A percentile compares a stretch with the other conserved stretches of the same genome.
Conservation (phyloP, 2,113 vertebrate species). For the Gnathonemus longibarbis region DNA sequence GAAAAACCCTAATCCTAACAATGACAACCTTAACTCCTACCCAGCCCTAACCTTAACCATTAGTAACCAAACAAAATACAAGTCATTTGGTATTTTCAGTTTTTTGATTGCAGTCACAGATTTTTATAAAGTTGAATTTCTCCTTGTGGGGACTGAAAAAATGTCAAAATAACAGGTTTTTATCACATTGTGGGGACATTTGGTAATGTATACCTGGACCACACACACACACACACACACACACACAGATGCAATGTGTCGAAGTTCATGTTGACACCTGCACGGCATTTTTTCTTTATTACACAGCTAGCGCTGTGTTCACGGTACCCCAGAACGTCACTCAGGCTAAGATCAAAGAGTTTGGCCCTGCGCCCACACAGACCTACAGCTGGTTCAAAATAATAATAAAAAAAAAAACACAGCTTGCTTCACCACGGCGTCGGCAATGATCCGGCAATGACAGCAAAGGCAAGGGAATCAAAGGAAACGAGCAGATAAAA, state of each 20-base stretch:
- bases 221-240: background rate
- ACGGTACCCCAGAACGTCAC: background rate
- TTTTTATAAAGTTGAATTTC: too few relatives aligned
- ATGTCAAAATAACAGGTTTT: too few relatives aligned
- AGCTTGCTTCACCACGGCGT: background rate
- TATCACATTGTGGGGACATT: too few relatives aligned
- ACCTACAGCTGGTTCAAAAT: conserved; percentile 1
- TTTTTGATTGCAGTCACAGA: too few relatives aligned
- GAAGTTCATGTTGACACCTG: background rate
- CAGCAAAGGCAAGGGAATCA: background rate
- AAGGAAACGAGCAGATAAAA: background rate
- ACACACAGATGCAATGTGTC: background rate
- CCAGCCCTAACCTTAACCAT: too few relatives aligned
- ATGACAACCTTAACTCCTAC: too few relatives aligned
- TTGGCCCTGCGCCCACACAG: background rate
- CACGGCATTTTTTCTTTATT: conserved; percentile 7
- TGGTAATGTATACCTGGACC: background rate
- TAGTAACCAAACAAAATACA: too few relatives aligned
- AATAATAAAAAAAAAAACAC: background rate
- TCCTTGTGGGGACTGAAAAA: too few relatives aligned
- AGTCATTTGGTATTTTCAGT: too few relatives aligned
- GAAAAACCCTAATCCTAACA: too few relatives aligned
- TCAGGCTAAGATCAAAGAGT: background rate
- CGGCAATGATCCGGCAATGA: background rate
- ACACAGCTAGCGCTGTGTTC: background rate